Base-by-base conservation (phyloP, 2,888 invertebrate species). In the Emmelina monodactyla region DNA sequence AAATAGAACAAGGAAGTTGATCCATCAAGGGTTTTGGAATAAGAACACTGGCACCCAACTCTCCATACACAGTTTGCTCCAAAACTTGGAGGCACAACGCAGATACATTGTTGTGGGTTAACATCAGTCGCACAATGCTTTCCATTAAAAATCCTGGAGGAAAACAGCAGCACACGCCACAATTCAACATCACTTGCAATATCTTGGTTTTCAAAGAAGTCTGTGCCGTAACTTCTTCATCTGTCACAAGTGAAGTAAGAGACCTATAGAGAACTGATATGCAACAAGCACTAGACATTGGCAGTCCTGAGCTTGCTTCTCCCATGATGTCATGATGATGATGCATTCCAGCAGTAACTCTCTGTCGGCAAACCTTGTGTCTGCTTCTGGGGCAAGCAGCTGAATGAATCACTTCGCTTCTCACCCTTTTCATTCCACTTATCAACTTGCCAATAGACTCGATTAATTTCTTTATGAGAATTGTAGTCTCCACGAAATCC, bases 161-260 rank as follows among this genome's bases (percentile, higher is more conserved):
- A 48, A 85, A 83, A 50, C 87, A 87, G 51, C 86, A 87, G 50
- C 87, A 87, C 0, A 82, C 83, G 1, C 86, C 86, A 35, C 82
- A 80, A 31, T 65, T 63, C 6, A 82, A 66, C 71, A 83, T 82
- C 2, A 82, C 82, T 41, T 82, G 78, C 1, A 85, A 53, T n/a
- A 83, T 50, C 38, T 81, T 71, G 12, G 68, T 59, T 25, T 81
- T 61, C 2, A 85, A 50, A 10, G 66, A 57, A 9, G 55, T 48
- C 1, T 61, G 57, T 1, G 73, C 75, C 0, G 71, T 50, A 0
- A 78, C 50, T 14, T 61, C 62, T 2, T 79, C 76, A 35, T 82
- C 81, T 2, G 70, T 65, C 1, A 82, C 54, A 2, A 84, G 53
- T 0, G 75, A 61, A 0, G 81, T 63, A 1, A 86, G 55, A 1